phyloP scores from a whole-genome alignment of 2,888 invertebrate species.

The Onchidella celtica region DNA sequence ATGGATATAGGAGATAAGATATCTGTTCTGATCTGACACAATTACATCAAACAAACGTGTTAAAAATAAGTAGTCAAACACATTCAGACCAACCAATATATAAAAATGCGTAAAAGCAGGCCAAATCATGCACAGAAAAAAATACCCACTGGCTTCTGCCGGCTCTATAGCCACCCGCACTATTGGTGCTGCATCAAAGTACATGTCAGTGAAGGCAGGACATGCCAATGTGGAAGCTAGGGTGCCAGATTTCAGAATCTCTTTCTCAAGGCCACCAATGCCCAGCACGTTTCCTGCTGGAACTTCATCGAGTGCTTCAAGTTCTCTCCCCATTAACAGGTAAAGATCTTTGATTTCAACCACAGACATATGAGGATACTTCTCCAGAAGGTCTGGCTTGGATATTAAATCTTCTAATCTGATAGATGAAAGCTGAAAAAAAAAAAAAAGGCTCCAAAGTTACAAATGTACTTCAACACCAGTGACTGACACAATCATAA shows the following conservation, averaged over 20 bases:
- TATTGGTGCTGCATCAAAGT: conserved; percentile 88
- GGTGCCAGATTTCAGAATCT: conserved; percentile 94
- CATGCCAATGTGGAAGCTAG: conserved; percentile 90
- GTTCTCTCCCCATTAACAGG: conserved; percentile 94
- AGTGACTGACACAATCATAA: too few relatives aligned
- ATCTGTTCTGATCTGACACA: too few relatives aligned
- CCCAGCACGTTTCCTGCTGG: conserved; percentile 93
- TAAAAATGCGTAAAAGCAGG: too few relatives aligned
- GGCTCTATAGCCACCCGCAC: conserved; percentile 96
- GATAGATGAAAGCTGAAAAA: background rate
- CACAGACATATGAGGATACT: conserved; percentile 86
- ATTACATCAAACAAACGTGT: too few relatives aligned
- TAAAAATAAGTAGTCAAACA: too few relatives aligned
- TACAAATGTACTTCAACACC: too few relatives aligned
- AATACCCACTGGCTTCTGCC: conserved; percentile 70
- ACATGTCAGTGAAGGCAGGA: conserved; percentile 92
- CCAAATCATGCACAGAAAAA: too few relatives aligned
- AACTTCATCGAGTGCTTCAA: conserved; percentile 89
- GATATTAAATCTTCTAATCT: conserved; percentile 18
- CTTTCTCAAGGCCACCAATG: conserved; percentile 91
- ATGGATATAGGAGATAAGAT: too few relatives aligned
- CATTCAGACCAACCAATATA: too few relatives aligned
- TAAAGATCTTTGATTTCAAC: conserved; percentile 87
- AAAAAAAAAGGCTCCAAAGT: background rate
- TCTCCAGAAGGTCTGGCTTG: conserved; percentile 5